Evolutionary conservation across 2,797 vertebrate genomes (phyloP), one percentile per base, ranked within the genome.

Genomic region (Prunella strophiata): DNA sequence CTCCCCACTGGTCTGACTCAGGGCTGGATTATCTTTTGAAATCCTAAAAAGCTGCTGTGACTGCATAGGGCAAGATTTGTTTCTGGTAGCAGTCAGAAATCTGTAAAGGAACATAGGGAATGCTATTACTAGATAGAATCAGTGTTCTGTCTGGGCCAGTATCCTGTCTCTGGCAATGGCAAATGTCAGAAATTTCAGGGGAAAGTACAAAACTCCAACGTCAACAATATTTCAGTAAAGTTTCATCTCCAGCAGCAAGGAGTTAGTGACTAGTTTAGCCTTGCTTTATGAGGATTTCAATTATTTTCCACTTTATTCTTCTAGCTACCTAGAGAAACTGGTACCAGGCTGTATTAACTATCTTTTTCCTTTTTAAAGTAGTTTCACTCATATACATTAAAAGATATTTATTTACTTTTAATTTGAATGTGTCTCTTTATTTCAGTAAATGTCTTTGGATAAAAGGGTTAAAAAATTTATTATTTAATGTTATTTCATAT

Each of bases 11-110:
- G 38, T 89, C 23, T 93, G 71, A 88, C 19, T 92, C 57, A 54
- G 52, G 51, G 27, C 19, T 51, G 48, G 62, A 84, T 96, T 95
- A 90, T 76, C 32, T 86, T 96, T 59, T 68, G 48, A 93, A 89
- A 92, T 86, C 81, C 80, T 85, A 42, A 88, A 91, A 80, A 87
- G 34, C 71, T 70, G 32, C 62, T 77, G 9, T 66, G 80, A 70
- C 20, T 70, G n/a, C 55, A 13, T 36, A 86, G 38, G 20, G 26
- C 30, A 90, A 88, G 62, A 84, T 91, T 90, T 84, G 5, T 78
- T 94, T 84, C 58, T 84, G 43, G n/a, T 58, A 67, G 51, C 88
- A 94, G 50, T 86, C 36, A 88, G 70, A 84, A 86, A 81, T 93
- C 70, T 68, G 36, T 85, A 78, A 62, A 81, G 59, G 22, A 85